Conservation (phyloP, 1,140 invertebrate species). For the Drosophila kohkoa region DNA sequence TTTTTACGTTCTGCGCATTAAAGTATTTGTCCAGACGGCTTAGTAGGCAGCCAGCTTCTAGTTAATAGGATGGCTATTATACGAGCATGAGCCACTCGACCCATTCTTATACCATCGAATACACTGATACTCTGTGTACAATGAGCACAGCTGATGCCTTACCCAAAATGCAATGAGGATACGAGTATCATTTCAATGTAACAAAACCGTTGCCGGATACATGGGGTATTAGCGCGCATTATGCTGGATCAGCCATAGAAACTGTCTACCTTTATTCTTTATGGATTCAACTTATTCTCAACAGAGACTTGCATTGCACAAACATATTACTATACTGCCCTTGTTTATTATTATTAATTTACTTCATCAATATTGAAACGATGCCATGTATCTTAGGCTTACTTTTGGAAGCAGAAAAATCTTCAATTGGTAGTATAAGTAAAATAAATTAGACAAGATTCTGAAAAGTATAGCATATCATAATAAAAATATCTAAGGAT, state of each 20-base stretch:
- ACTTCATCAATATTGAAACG: not conserved
- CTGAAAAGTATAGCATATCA: no score
- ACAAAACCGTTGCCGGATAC: conserved; percentile 12
- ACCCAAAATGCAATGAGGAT: conserved; percentile 13
- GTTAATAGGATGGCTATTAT: conserved; percentile 59
- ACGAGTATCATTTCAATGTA: conserved; percentile 18
- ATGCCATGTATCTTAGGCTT: no score
- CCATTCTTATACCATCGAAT: conserved; percentile 12
- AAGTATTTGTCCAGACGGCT: conserved; percentile 73
- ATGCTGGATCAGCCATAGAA: conserved; percentile 25
- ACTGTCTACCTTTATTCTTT: not conserved
- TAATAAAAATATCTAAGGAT: no score
- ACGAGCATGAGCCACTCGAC: not conserved
- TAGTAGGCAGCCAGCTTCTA: conserved; percentile 51
- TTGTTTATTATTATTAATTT: not conserved
- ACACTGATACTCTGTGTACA: conserved; percentile 38
- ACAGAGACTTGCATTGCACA: not conserved
- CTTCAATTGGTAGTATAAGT: no score
- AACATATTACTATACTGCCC: not conserved
- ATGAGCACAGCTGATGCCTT: conserved; percentile 43
- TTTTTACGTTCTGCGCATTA: conserved; percentile 67
- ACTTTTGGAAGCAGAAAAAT: no score
- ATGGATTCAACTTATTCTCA: not conserved
- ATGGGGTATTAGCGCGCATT: conserved; percentile 34
- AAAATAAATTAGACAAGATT: no score